Evolutionary conservation across 1,140 invertebrate genomes (phyloP), one percentile per base, ranked within the genome.

Genomic region (Philopotamus ludificatus): DNA sequence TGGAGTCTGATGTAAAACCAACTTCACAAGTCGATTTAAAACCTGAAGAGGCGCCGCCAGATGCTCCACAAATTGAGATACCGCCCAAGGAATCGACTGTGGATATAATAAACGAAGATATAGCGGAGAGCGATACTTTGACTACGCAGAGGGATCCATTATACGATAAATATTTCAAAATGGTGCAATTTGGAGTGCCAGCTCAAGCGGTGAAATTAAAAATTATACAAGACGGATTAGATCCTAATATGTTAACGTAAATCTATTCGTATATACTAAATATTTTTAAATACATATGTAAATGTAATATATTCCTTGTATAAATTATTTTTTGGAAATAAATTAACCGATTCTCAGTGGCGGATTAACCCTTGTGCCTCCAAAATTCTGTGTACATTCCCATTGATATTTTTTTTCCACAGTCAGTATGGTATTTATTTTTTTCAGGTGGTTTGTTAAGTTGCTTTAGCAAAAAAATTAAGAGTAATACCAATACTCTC

Each of bases 171-270:
- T 96, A 86, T 77, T 89, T 94, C 39, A 94, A 92, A 84, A 94
- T 96, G 93, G 69, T 95, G 2, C 87, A 91, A 70, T 82, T 95
- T 71, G 93, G 94, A 34, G 92, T 95, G 4, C 90, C 89, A 18
- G 78, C 84, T 63, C 81, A 81, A 71, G 93, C 89, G 47, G 86
- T 95, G 0, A 92, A 90, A 77, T 75, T 88, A 70, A 94, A 95
- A 83, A 92, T 95, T 86, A 73, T 82, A 49, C 76, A 84, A 16
- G 93, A 95, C 82, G 92, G 92, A 42, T 71, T 94, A 23, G 87
- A 95, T 76, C 86, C 92, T 18, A 79, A 81, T 68, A 70, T 93
- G 20, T 77, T 95, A 63, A 88, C 93, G 85, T 90, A 83, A 85
- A 18, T 47, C 15, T 12, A 7, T 34, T 34, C 12, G 4, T 34